Percentiles rank a stretch among this genome's conserved stretches.
These are phyloP conservation scores for Capromys pilorides DNA, from an alignment of 2,797 vertebrate species.

Conservation along the genomic window DNA sequence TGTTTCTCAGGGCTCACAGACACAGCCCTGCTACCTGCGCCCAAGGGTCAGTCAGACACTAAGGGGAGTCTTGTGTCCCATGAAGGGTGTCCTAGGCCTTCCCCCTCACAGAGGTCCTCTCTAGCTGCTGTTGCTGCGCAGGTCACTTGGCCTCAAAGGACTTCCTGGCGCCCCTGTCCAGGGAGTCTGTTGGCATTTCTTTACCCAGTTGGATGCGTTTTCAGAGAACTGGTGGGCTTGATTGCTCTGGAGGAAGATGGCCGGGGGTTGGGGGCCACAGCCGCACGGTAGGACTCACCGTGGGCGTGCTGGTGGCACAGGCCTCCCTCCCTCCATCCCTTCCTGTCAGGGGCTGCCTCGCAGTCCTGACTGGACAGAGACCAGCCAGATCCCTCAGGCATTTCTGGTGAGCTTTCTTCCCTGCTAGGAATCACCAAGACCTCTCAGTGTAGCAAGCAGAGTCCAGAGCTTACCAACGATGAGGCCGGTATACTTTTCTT, in stretches of 20 bases:
- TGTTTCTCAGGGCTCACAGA: not conserved
- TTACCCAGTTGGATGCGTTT: not conserved
- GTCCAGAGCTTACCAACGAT: not conserved
- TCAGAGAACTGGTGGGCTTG: not conserved
- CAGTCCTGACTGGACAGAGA: not conserved
- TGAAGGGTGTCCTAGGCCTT: not conserved
- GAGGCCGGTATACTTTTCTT: not conserved
- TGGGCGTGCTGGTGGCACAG: not conserved
- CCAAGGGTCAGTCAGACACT: not conserved
- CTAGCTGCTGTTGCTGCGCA: not conserved
- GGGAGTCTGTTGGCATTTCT: not conserved
- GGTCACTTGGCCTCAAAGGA: not conserved
- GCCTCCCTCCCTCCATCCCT: not conserved
- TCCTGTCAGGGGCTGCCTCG: not conserved
- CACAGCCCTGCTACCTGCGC: not conserved
- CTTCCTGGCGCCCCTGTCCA: not conserved
- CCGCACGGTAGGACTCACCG: not conserved
- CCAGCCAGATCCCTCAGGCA: too few species aligned
- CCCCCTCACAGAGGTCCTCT: not conserved
- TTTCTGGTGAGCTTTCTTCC: not conserved
- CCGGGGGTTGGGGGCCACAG: not conserved
- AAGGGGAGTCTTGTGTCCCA: not conserved
- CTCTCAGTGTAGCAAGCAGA: not conserved
- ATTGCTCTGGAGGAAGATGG: not conserved
- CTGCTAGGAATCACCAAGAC: not conserved